Conservation (phyloP, 2,113 vertebrate genomes). For the Apistogramma diplotaenia region DNA sequence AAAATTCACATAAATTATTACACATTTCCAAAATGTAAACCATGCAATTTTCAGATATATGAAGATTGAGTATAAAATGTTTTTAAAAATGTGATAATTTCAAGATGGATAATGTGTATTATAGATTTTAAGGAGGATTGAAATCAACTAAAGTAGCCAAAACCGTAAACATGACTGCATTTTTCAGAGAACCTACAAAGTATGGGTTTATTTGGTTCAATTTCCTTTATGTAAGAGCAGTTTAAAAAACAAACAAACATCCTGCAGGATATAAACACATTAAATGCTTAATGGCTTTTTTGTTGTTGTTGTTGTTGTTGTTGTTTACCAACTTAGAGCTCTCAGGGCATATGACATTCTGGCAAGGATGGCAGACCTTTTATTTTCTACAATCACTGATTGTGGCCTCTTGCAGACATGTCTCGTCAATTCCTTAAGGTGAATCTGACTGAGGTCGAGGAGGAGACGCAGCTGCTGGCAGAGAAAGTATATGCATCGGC, state of each 20-base stretch:
- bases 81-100: too few species aligned
- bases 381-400: not conserved
- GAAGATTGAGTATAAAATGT: too few species aligned
- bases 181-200: not conserved
- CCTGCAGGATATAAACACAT: too few species aligned
- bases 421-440: slow-evolving; percentile 89
- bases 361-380: not conserved
- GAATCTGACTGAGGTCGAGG: slow-evolving; percentile 85
- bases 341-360: not conserved
- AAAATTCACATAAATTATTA: too few species aligned
- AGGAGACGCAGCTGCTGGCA: slow-evolving; percentile 84
- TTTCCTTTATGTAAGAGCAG: not conserved
- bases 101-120: too few species aligned
- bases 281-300: too few species aligned
- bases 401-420: slow-evolving; percentile 74
- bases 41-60: too few species aligned
- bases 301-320: too few species aligned
- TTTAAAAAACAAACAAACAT: not conserved
- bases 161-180: not conserved
- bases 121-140: too few species aligned
- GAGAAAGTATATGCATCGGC: slow-evolving; percentile 92
- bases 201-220: too few species aligned
- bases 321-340: too few species aligned
- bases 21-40: too few species aligned
- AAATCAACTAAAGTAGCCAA: not conserved